These are phyloP conservation scores for Gryllus longicercus DNA, from an alignment of 2,888 invertebrate species.

Conservation along the genomic window DNA sequence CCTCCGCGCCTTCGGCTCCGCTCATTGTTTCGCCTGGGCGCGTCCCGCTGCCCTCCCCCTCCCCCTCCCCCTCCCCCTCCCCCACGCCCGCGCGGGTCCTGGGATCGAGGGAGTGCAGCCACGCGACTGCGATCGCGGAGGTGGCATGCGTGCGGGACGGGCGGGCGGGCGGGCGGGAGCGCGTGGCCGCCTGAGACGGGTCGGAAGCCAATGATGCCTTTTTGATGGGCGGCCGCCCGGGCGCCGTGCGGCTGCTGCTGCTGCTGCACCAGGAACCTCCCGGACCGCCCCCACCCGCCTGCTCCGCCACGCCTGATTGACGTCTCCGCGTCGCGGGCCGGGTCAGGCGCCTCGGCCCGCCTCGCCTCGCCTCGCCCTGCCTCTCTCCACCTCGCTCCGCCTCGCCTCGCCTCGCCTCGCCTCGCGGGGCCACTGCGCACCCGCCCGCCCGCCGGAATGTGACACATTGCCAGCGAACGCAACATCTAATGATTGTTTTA, in stretches of 20 bases:
- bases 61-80: no score
- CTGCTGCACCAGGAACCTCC: background rate
- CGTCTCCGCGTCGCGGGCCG: background rate
- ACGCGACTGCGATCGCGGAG: no score
- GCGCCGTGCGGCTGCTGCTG: background rate
- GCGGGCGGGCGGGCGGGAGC: no score
- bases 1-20: no score
- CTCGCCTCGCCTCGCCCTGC: background rate
- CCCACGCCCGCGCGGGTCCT: no score
- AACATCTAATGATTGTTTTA: slow-evolving; percentile 17
- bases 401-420: background rate
- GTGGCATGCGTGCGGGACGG: no score
- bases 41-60: no score
- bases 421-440: background rate
- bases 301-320: background rate
- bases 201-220: slow-evolving; percentile 11
- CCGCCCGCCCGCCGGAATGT: background rate
- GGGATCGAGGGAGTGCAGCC: no score
- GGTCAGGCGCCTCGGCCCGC: background rate
- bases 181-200: background rate
- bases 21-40: no score
- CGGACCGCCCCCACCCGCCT: background rate
- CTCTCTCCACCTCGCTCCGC: background rate
- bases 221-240: background rate
- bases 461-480: slow-evolving; percentile 17